These are phyloP conservation scores for Piliocolobus tephrosceles DNA, from an alignment of 2,113 vertebrate species.

Conservation along the genomic window DNA sequence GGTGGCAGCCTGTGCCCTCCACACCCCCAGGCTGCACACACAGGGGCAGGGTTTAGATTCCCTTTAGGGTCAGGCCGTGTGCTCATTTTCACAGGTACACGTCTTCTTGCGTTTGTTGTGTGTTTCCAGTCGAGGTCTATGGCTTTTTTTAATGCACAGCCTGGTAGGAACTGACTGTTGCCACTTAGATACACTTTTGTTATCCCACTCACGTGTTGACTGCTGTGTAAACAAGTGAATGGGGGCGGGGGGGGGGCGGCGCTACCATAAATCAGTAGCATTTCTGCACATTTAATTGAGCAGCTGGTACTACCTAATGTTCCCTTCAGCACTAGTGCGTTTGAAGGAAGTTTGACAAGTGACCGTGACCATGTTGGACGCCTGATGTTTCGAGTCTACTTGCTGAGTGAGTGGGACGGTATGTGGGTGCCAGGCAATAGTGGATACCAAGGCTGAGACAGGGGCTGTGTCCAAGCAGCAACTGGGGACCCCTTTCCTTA, in stretches of 20 bases:
- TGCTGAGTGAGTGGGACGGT: rapidly evolving
- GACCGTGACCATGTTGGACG: rapidly evolving
- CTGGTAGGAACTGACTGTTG: rapidly evolving
- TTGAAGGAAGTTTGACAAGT: background rate
- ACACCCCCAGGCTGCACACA: rapidly evolving
- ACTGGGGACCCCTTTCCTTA: rapidly evolving
- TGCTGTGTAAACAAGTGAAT: rapidly evolving
- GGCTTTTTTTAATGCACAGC: background rate
- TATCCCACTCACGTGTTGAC: background rate
- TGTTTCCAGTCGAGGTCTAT: background rate
- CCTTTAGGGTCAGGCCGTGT: background rate
- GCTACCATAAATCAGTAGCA: background rate
- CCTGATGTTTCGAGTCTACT: background rate
- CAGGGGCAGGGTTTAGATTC: background rate
- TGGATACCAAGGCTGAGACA: background rate
- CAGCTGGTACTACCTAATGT: rapidly evolving
- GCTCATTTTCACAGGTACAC: background rate
- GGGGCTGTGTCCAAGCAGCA: too few species aligned
- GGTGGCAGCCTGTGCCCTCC: rapidly evolving
- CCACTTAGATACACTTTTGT: rapidly evolving
- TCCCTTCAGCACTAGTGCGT: rapidly evolving
- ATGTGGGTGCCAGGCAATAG: rapidly evolving
- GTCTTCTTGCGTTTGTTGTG: rapidly evolving
- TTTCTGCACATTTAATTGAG: background rate
- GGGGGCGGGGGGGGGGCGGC: background rate